These are phyloP conservation scores for Amiota mariae DNA, from an alignment of 2,888 invertebrate species.

Conservation along the genomic window DNA sequence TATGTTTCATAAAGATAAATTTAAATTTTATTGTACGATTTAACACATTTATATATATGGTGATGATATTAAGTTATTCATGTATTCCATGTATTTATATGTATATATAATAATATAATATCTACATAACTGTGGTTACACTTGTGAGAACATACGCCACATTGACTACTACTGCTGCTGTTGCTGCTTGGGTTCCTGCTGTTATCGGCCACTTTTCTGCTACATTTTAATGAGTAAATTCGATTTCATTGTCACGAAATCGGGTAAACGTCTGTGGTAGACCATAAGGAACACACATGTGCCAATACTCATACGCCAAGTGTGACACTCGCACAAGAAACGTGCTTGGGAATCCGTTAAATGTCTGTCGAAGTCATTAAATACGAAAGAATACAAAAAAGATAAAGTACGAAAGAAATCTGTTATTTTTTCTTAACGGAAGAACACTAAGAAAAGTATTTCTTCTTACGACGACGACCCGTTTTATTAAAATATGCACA, in stretches of 20 bases:
- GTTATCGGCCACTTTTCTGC: slow-evolving; percentile 36
- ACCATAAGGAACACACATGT: slow-evolving; percentile 8
- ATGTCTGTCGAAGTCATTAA: slow-evolving; percentile 26
- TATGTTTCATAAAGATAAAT: too few relatives aligned
- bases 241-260: slow-evolving; percentile 63
- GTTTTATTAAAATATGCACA: slow-evolving; percentile 61
- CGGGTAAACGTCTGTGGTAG: slow-evolving; percentile 18
- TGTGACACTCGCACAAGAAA: slow-evolving; percentile 47
- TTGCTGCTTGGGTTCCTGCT: neutral
- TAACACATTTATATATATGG: too few relatives aligned
- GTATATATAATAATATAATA: neutral
- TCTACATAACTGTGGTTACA: slow-evolving; percentile 12
- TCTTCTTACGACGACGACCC: neutral
- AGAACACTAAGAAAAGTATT: slow-evolving; percentile 4
- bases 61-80: neutral
- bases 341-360: slow-evolving; percentile 61
- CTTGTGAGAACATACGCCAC: slow-evolving; percentile 9
- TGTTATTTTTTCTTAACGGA: slow-evolving; percentile 27
- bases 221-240: slow-evolving; percentile 62
- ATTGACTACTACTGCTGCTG: neutral
- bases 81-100: neutral
- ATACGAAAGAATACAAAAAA: slow-evolving; percentile 13
- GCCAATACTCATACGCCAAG: slow-evolving; percentile 57
- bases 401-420: slow-evolving; percentile 15
- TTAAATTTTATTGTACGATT: too few relatives aligned